A percentile compares a stretch with the other conserved stretches of the same genome.
phyloP scores from a whole-genome alignment of 2,888 invertebrate species.

The Agonum fuliginosum region DNA sequence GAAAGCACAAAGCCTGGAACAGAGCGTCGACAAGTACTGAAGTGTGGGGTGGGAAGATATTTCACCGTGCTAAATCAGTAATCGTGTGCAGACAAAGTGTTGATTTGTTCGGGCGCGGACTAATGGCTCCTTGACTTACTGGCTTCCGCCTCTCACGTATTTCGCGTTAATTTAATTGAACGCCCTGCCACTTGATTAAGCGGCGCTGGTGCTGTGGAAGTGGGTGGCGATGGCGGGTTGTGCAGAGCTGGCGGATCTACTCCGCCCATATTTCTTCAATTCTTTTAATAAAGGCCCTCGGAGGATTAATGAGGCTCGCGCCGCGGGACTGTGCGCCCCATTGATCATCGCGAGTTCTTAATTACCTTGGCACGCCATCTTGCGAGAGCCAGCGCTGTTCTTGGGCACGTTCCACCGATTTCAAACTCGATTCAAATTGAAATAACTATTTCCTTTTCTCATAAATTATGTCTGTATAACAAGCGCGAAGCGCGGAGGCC shows the following conservation, averaged over 20 bases:
- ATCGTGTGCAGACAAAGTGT: conserved; percentile 68
- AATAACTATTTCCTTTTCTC: conserved; percentile 71
- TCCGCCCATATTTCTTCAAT: conserved; percentile 74
- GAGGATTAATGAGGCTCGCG: conserved; percentile 72
- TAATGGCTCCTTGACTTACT: conserved; percentile 71
- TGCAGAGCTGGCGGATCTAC: conserved; percentile 64
- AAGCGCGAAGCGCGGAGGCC: conserved; percentile 68
- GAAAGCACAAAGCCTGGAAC: conserved; percentile 35
- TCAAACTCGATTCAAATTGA: conserved; percentile 70
- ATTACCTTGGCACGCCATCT: conserved; percentile 68
- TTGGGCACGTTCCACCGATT: conserved; percentile 70
- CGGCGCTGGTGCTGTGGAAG: conserved; percentile 59
- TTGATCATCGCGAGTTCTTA: conserved; percentile 71
- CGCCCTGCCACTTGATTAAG: conserved; percentile 70
- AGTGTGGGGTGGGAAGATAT: conserved; percentile 32
- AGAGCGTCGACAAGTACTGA: too few relatives aligned
- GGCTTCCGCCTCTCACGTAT: conserved; percentile 70
- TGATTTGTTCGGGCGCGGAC: conserved; percentile 71
- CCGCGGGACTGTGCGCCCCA: conserved; percentile 67
- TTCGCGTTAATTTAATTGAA: conserved; percentile 70
- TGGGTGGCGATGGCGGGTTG: conserved; percentile 2
- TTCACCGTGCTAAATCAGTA: conserved; percentile 47
- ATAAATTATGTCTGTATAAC: conserved; percentile 71
- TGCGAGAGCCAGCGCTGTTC: conserved; percentile 64
- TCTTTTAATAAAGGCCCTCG: conserved; percentile 73